Evolutionary conservation across 2,888 invertebrate species (phyloP), one percentile per base, ranked within the genome.

Genomic region (Yponomeuta evonymella): DNA sequence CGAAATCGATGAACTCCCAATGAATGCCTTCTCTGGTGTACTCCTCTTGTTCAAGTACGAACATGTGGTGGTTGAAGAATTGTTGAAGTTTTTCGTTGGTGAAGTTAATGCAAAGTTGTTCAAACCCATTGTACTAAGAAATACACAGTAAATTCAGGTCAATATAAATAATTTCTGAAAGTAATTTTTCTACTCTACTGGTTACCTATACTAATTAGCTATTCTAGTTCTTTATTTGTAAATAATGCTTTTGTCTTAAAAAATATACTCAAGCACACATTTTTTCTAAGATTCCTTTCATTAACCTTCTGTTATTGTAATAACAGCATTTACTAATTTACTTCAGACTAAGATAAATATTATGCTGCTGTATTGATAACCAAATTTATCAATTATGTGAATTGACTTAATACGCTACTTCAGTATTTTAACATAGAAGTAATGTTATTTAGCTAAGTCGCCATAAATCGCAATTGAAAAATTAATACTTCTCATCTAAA

Each of bases 61-160:
- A 99, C 99, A 99, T 99, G 96, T 98, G 97, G 93, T 99, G 99
- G 94, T 99, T 99, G 96, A 99, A 99, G 95, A 99, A 99, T 94
- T 99, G 99, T 94, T 99, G 99, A 81, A 99, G 95, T 94, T 98
- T 98, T 93, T 99, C 99, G 93, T 99, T 99, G 92, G 99, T 99
- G 94, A 99, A 99, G 95, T 99, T 99, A 95, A 99, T 99, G 95
- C 99, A 99, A 93, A 99, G 95, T 95, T 99, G 99, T 93, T 99
- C 99, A 94, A 99, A 99, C 92, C 98, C 98, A 94, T 99, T 99
- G 94, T 94, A 98, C 98, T 98, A 93, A 81, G 85, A 82, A 85
- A 86, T 79, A 58, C 51, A 58, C 51, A 62, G 63, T 82, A 86
- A 89, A 86, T 81, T 74, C 74, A 75, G 74, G 84, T 90, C 88